phyloP scores from a whole-genome alignment of 2,797 vertebrate species.

The Euphonia xanthogaster region DNA sequence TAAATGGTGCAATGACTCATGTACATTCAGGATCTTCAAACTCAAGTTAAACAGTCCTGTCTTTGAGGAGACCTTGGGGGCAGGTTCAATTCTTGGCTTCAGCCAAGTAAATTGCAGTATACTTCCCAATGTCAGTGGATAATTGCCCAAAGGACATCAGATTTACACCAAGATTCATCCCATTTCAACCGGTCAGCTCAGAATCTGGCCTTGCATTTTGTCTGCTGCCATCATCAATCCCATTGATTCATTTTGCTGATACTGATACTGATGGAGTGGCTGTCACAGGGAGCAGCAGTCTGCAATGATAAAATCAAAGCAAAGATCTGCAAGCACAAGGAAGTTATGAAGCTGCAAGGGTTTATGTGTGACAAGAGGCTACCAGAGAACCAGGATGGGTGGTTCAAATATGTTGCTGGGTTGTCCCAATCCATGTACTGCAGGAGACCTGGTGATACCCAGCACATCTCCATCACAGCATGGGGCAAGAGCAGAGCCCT shows the following conservation, averaged over 20 bases:
- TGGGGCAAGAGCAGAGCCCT: neutral
- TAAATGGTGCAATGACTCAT: neutral
- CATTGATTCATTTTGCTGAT: neutral
- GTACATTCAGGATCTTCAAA: neutral
- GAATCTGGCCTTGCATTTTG: neutral
- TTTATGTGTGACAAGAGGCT: neutral
- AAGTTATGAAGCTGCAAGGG: neutral
- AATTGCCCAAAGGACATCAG: neutral
- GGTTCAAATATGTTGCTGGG: neutral
- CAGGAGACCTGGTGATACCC: neutral
- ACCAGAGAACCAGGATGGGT: neutral
- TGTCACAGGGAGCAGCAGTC: neutral
- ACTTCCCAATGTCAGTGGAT: neutral
- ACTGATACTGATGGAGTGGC: neutral
- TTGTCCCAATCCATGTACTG: fast-evolving
- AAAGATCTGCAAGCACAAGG: neutral
- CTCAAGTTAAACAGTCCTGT: neutral
- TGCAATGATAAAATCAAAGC: neutral
- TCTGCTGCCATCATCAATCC: neutral
- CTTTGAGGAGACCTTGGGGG: neutral
- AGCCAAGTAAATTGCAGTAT: neutral
- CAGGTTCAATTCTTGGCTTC: neutral
- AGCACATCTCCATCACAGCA: neutral
- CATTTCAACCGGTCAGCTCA: neutral
- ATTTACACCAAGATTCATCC: neutral